Percentiles rank a stretch among this genome's conserved stretches.
Conservation (phyloP, 2,797 vertebrate species). For the Manis javanica region DNA sequence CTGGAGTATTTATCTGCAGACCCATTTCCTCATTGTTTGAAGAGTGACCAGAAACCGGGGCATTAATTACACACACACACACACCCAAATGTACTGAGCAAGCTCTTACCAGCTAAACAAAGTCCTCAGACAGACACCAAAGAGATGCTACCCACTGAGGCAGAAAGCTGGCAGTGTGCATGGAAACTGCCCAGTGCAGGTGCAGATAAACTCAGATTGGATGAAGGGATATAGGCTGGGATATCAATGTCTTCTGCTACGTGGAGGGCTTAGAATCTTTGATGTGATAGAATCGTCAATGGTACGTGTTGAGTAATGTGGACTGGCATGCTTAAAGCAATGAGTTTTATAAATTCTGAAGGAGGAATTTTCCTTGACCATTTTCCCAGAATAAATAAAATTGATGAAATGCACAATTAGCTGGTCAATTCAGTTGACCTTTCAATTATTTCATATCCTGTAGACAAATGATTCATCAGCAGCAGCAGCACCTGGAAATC, state of each 20-base stretch:
- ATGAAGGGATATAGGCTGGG: neutral
- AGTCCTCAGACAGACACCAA: neutral
- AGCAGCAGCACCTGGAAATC: neutral
- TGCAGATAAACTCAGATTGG: neutral
- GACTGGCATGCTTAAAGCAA: neutral
- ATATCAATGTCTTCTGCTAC: neutral
- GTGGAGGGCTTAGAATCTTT: neutral
- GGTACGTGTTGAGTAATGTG: neutral
- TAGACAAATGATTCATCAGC: neutral
- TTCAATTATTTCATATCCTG: neutral
- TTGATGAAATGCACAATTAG: neutral
- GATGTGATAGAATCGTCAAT: neutral
- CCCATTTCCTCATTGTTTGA: conserved; percentile 7
- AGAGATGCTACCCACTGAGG: neutral
- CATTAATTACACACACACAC: neutral
- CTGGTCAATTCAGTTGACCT: neutral
- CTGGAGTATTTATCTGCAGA: neutral
- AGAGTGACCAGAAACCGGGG: neutral
- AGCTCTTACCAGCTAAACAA: neutral
- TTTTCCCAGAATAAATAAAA: conserved; percentile 26
- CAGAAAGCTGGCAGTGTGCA: neutral
- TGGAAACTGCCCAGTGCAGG: neutral
- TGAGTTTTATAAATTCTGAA: neutral
- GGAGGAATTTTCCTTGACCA: neutral
- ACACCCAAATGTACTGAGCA: neutral